Evolutionary conservation across 1,140 invertebrate species (phyloP).

Genomic region (Drosophila quadrilineata): DNA sequence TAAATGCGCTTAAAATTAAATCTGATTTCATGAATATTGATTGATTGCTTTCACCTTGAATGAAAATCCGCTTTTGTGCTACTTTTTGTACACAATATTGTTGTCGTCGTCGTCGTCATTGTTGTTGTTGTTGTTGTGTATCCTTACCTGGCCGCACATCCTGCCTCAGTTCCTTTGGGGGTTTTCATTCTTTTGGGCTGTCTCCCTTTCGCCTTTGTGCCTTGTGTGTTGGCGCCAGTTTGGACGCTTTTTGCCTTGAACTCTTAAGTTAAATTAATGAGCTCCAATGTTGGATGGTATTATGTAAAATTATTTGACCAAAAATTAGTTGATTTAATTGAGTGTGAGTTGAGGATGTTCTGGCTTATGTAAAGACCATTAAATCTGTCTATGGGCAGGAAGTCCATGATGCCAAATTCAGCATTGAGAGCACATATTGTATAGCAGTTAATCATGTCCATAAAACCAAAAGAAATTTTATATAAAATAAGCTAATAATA

Average conservation of each 20-base stretch:
- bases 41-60: constrained; percentile 80
- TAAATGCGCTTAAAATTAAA: constrained; percentile 80
- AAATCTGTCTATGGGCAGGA: constrained; percentile 19
- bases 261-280: constrained; percentile 79
- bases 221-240: constrained; percentile 32
- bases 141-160: constrained; percentile 61
- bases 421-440: constrained; percentile 29
- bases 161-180: constrained; percentile 36
- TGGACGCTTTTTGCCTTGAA: constrained; percentile 46
- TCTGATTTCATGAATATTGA: constrained; percentile 80
- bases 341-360: constrained; percentile 54
- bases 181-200: too few relatives aligned
- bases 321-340: constrained; percentile 76
- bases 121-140: constrained; percentile 3
- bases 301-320: constrained; percentile 77
- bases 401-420: constrained; percentile 20
- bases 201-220: too few relatives aligned
- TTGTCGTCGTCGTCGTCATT: not conserved
- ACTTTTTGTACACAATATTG: constrained; percentile 42
- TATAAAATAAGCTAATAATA: not conserved
- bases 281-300: constrained; percentile 53
- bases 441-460: constrained; percentile 32
- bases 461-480: constrained; percentile 3
- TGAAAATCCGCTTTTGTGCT: constrained; percentile 78
- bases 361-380: constrained; percentile 26